Percentiles rank a stretch among this genome's conserved stretches.
Conservation (phyloP, 2,797 vertebrate genomes). For the Sebastes iracundus region DNA sequence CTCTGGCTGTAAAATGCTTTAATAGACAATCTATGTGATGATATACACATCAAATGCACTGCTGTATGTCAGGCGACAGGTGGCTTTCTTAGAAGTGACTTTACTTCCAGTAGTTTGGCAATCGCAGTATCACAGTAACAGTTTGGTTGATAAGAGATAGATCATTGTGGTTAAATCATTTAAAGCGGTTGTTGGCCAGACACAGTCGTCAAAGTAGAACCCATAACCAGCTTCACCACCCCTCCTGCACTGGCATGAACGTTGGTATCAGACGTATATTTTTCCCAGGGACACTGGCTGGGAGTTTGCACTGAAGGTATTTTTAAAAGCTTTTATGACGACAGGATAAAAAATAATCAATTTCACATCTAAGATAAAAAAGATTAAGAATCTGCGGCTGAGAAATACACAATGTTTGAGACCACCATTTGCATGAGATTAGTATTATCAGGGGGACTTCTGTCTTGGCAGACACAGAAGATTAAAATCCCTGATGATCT, state of each 20-base stretch:
- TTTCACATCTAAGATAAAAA: conserved; percentile 8
- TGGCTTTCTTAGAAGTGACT: neutral
- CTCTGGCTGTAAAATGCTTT: neutral
- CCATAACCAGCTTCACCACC: neutral
- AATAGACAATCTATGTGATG: neutral
- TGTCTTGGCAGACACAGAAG: conserved; percentile 30
- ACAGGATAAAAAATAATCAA: neutral
- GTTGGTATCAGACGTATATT: neutral
- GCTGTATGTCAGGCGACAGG: too few species aligned
- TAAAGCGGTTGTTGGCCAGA: neutral
- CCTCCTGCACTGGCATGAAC: neutral
- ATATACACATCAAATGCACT: neutral
- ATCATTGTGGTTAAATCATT: neutral
- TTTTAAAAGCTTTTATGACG: neutral
- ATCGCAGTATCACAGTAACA: too few species aligned
- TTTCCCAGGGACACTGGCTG: neutral
- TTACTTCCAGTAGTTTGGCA: neutral
- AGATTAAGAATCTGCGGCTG: neutral
- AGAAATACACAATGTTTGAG: conserved; percentile 7
- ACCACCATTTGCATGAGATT: conserved; percentile 32
- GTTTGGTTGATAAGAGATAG: neutral
- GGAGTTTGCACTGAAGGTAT: neutral
- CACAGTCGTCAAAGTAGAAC: neutral
- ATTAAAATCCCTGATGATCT: conserved; percentile 35
- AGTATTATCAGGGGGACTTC: conserved; percentile 16